Percentiles rank a stretch among this genome's conserved stretches.
phyloP scores from a whole-genome alignment of 2,888 invertebrate species.

The Polia nebulosa region DNA sequence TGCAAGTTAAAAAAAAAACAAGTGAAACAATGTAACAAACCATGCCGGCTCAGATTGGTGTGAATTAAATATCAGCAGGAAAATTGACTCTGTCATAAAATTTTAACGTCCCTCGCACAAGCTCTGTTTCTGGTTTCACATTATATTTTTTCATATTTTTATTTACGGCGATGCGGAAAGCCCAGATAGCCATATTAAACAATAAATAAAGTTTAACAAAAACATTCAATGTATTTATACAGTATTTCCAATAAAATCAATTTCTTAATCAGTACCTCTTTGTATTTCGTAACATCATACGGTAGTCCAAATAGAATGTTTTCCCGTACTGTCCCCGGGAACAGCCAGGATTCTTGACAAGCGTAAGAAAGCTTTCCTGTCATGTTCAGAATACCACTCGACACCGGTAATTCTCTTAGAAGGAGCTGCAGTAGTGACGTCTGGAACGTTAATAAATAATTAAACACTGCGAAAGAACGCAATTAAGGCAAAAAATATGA shows the following conservation, averaged over 20 bases:
- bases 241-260: not conserved
- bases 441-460: slow-evolving; percentile 73
- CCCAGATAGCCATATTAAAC: not conserved
- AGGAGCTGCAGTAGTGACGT: slow-evolving; percentile 93
- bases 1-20: slow-evolving; percentile 61
- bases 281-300: slow-evolving; percentile 92
- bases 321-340: slow-evolving; percentile 94
- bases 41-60: slow-evolving; percentile 31
- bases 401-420: slow-evolving; percentile 93
- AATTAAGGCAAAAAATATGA: not conserved
- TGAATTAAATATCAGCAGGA: slow-evolving; percentile 56
- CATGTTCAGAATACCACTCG: slow-evolving; percentile 91
- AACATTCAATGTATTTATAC: not conserved
- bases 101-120: slow-evolving; percentile 32
- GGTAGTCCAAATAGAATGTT: slow-evolving; percentile 95
- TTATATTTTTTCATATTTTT: slow-evolving; percentile 15
- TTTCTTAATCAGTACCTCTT: slow-evolving; percentile 81
- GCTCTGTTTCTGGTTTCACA: slow-evolving; percentile 13
- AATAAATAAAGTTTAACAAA: not conserved
- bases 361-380: slow-evolving; percentile 94
- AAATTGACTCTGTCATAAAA: slow-evolving; percentile 51
- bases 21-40: slow-evolving; percentile 27
- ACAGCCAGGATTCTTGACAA: slow-evolving; percentile 96
- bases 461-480: not conserved
- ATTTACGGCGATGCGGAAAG: not conserved